Base-by-base conservation (phyloP, 2,888 invertebrate species). In the Tipula lateralis region DNA sequence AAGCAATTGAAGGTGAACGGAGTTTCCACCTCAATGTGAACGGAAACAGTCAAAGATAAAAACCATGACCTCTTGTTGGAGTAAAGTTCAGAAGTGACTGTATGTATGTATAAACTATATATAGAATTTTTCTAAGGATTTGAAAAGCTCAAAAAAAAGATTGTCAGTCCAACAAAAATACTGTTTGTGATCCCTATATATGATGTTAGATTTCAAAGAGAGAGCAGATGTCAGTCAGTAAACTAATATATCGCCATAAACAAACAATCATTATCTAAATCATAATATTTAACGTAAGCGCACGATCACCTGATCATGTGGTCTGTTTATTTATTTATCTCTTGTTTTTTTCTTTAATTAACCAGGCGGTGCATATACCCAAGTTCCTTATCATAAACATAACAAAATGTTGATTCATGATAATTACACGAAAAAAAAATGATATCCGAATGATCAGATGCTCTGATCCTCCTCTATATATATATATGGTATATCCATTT, bases 241-340 rank as follows among this genome's bases (percentile, higher is more conserved):
- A 24, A 66, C 24, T 66, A 24, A 24, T 24, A 19, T 7, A 66
- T 16, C 4, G 3, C 24, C 24, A 12, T 66, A 66, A 66, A 66
- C 66, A 66, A 66, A 66, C 9, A 66, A 24, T 66, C 24, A 66
- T 66, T 9, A 66, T 66, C 3, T 2, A 66, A 66, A 66, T 24
- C 66, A 24, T 66, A 24, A 66, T 66, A 24, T 66, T 66, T 24
- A 66, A 66, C 24, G 24, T 66, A 66, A 1, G 66, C 19, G 13
- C 66, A 66, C 66, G 66, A 66, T 66, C 66, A 66, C 66, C 66
- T 66, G 66, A 66, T 66, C 66, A 66, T 66, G 66, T 66, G 66
- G 66, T 66, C 24, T 24, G 5, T 24, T 66, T 66, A 24, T 66
- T 66, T 66, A 66, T 66, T 66, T 66, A 66, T 66, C 24, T 24